phyloP scores from a whole-genome alignment of 2,113 vertebrate species.

The Vireo altiloquus region DNA sequence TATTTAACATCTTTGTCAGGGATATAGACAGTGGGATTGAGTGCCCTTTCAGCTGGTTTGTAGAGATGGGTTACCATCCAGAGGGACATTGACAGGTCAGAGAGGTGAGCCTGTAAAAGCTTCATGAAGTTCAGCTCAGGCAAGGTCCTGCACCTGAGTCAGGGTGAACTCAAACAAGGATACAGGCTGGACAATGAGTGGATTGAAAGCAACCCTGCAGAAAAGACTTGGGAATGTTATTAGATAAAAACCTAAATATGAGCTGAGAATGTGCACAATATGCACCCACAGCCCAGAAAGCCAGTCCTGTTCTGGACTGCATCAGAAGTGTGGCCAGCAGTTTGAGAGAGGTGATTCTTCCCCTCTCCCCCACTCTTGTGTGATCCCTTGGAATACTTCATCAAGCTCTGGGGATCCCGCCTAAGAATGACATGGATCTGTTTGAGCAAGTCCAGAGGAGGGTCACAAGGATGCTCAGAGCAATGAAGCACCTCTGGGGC shows the following conservation, averaged over 20 bases:
- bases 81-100: too few relatives aligned
- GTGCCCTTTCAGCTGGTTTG: not conserved
- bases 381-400: not conserved
- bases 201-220: not conserved
- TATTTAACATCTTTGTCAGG: not conserved
- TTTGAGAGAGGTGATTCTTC: not conserved
- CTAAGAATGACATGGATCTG: not conserved
- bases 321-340: not conserved
- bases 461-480: rapidly evolving
- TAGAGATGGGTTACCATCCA: not conserved
- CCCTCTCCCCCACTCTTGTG: not conserved
- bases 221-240: not conserved
- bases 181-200: rapidly evolving
- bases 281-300: rapidly evolving
- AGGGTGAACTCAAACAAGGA: not conserved
- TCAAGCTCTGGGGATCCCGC: not conserved
- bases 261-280: not conserved
- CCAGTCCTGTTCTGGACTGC: not conserved
- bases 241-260: not conserved
- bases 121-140: not conserved
- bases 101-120: not conserved
- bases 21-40: not conserved
- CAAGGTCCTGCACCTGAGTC: not conserved
- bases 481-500: not conserved
- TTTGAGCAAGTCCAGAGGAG: not conserved